These are phyloP conservation scores for Microctenopoma steveboyesi DNA, from an alignment of 2,797 vertebrate species.

Conservation along the genomic window DNA sequence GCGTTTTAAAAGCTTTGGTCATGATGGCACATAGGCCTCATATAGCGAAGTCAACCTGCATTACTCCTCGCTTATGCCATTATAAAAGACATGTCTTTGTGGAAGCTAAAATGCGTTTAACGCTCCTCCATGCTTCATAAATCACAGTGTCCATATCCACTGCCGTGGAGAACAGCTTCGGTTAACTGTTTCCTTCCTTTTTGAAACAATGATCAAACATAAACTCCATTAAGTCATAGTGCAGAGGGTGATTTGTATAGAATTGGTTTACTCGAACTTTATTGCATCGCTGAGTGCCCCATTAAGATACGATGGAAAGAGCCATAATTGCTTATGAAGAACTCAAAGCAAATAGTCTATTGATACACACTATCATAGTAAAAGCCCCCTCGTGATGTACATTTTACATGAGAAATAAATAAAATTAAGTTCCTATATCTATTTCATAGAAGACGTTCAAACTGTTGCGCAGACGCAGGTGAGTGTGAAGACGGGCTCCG, in stretches of 20 bases:
- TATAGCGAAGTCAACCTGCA: slow-evolving; percentile 34
- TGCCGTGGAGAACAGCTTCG: slow-evolving; percentile 59
- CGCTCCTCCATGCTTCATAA: slow-evolving; percentile 80
- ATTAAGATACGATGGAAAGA: slow-evolving; percentile 82
- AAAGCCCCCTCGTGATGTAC: slow-evolving; percentile 27
- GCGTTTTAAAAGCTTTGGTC: slow-evolving; percentile 51
- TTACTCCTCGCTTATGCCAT: slow-evolving; percentile 69
- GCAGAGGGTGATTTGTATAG: slow-evolving; percentile 68
- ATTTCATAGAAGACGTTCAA: not conserved
- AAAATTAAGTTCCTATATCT: not conserved
- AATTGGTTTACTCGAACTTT: slow-evolving; percentile 83
- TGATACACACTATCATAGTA: slow-evolving; percentile 39
- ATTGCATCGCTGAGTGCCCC: slow-evolving; percentile 81
- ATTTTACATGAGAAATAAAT: slow-evolving; percentile 5
- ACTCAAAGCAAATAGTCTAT: slow-evolving; percentile 68
- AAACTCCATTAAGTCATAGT: slow-evolving; percentile 83
- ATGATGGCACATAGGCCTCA: slow-evolving; percentile 42
- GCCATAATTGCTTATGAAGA: slow-evolving; percentile 80
- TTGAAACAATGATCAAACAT: slow-evolving; percentile 82
- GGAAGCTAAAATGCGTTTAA: slow-evolving; percentile 71
- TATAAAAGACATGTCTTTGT: slow-evolving; percentile 45
- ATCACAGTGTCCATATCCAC: slow-evolving; percentile 66
- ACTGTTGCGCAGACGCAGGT: slow-evolving; percentile 3
- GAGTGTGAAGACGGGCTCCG: slow-evolving; percentile 36
- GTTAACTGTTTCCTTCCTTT: slow-evolving; percentile 84